phyloP scores from a whole-genome alignment of 1,140 invertebrate species.

The roundworm (Caenorhabditis elegans) region DNA sequence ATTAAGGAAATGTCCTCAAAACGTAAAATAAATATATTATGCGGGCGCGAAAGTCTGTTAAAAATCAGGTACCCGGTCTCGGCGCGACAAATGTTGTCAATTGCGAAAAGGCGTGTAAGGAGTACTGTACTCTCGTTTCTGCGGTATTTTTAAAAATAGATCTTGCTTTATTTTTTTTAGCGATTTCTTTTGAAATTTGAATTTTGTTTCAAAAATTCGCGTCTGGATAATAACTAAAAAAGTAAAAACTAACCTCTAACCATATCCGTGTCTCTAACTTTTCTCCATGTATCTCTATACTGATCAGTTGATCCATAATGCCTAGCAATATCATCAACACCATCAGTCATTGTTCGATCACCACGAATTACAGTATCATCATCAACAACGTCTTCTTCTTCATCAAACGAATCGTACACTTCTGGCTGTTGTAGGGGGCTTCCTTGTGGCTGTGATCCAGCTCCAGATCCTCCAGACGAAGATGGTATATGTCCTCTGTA shows the following conservation, averaged over 20 bases:
- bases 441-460: background rate
- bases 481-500: background rate
- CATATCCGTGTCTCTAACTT: conserved; percentile 39
- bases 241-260: conserved; percentile 18
- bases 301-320: conserved; percentile 41
- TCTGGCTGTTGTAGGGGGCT: background rate
- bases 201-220: too few relatives aligned
- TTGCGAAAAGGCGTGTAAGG: too few relatives aligned
- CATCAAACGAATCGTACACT: conserved; percentile 40
- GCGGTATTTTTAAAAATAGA: too few relatives aligned
- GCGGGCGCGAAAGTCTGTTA: too few relatives aligned
- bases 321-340: conserved; percentile 37
- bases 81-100: too few relatives aligned
- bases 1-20: too few relatives aligned
- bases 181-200: too few relatives aligned
- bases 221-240: too few relatives aligned
- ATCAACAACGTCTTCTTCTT: conserved; percentile 34
- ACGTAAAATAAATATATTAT: too few relatives aligned
- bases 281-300: conserved; percentile 40
- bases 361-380: background rate
- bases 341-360: background rate
- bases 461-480: background rate
- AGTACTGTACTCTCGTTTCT: too few relatives aligned
- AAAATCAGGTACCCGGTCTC: too few relatives aligned
- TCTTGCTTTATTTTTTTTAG: too few relatives aligned